phyloP scores from a whole-genome alignment of 2,797 vertebrate genomes.

The Sparus aurata region DNA sequence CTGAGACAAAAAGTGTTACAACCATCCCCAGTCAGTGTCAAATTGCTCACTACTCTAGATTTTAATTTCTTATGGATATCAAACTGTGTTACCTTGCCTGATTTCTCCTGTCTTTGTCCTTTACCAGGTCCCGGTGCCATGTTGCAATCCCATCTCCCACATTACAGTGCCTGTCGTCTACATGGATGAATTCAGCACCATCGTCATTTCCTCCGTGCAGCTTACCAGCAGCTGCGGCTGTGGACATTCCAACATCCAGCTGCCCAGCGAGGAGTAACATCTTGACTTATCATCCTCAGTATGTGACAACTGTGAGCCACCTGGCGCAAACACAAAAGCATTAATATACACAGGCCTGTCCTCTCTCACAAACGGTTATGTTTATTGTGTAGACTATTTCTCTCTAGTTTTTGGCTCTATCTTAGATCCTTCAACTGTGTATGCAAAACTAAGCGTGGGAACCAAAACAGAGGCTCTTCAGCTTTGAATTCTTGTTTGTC shows the following conservation, averaged over 20 bases:
- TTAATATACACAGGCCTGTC: conserved; percentile 3
- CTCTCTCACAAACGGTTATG: conserved; percentile 14
- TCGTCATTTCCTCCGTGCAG: conserved; percentile 74
- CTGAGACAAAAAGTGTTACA: too few species aligned
- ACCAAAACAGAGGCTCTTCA: conserved; percentile 28
- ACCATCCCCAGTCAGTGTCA: too few species aligned
- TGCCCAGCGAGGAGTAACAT: conserved; percentile 49
- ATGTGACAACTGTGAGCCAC: conserved; percentile 19
- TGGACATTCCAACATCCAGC: conserved; percentile 21
- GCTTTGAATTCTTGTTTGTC: conserved; percentile 49
- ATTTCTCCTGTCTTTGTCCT: conserved; percentile 3
- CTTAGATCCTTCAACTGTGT: conserved; percentile 20
- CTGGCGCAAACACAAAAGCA: conserved; percentile 6
- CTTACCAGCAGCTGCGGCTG: conserved; percentile 80
- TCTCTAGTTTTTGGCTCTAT: conserved; percentile 16
- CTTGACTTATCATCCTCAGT: conserved; percentile 7
- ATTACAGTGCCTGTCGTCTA: conserved; percentile 77
- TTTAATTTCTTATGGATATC: not conserved
- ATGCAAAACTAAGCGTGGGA: conserved; percentile 46
- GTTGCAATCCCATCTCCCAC: conserved; percentile 72
- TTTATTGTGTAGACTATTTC: conserved; percentile 26
- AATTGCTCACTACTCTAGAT: too few species aligned
- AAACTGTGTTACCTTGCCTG: not conserved
- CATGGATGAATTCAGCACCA: conserved; percentile 67
- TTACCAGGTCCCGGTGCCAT: conserved; percentile 60